Evolutionary conservation across 2,888 invertebrate genomes (phyloP).

Genomic region (Willowsia nigromaculata): DNA sequence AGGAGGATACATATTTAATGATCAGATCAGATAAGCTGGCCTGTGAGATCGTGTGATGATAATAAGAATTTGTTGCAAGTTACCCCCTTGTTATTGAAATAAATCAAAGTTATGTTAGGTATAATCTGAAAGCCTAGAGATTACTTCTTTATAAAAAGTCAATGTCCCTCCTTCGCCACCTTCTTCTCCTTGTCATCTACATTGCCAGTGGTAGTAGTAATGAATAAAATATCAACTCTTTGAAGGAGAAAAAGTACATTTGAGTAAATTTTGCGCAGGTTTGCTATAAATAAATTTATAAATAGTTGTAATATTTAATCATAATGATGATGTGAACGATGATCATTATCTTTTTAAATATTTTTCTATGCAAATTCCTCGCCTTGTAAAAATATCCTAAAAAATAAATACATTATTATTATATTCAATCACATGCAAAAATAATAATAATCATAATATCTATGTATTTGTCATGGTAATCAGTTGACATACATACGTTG

Average conservation of each 20-base stretch:
- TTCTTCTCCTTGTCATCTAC: constrained; percentile 1
- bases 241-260: not conserved
- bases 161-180: not conserved
- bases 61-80: constrained; percentile 39
- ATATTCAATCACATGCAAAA: constrained; percentile 28
- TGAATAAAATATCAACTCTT: not conserved
- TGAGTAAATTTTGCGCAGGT: not conserved
- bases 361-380: constrained; percentile 25
- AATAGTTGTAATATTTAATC: constrained; percentile 20
- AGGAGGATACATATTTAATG: not conserved
- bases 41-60: not conserved
- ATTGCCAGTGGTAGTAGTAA: constrained; percentile 14
- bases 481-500: constrained; percentile 58
- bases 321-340: not conserved
- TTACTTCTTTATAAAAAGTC: too few relatives aligned
- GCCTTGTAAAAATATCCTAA: not conserved
- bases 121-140: too few relatives aligned
- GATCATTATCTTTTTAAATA: constrained; percentile 40
- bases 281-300: not conserved
- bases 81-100: constrained; percentile 39
- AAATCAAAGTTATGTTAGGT: too few relatives aligned
- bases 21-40: not conserved
- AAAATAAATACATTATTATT: not conserved
- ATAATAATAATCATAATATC: constrained; percentile 51
- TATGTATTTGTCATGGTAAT: constrained; percentile 70